A percentile compares a stretch with the other conserved stretches of the same genome.
phyloP scores from a whole-genome alignment of 2,888 invertebrate genomes.

The Periphyllus acericola region DNA sequence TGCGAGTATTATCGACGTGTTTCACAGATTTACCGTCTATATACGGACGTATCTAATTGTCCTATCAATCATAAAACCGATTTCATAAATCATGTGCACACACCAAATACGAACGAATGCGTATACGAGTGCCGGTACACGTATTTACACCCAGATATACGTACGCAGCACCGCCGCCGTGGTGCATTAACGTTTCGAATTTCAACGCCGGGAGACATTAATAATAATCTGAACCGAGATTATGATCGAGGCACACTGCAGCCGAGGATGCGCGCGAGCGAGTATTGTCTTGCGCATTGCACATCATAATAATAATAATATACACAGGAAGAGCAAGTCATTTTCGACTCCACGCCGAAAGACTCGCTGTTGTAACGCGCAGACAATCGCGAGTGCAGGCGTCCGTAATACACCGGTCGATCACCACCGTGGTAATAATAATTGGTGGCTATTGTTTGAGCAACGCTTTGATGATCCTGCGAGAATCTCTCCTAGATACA shows the following conservation, averaged over 20 bases:
- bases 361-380: neutral
- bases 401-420: neutral
- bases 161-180: neutral
- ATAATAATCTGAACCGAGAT: conserved; percentile 15
- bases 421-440: neutral
- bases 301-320: neutral
- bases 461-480: neutral
- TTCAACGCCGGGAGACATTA: conserved; percentile 15
- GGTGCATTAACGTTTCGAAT: conserved; percentile 1
- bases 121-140: neutral
- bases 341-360: neutral
- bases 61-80: neutral
- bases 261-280: neutral
- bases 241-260: neutral
- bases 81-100: conserved; percentile 7
- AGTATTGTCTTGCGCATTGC: neutral
- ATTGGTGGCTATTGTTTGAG: conserved; percentile 9
- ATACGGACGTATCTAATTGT: neutral
- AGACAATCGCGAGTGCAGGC: neutral
- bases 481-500: neutral
- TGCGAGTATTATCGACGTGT: neutral
- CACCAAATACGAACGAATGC: neutral
- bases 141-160: neutral
- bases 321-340: conserved; percentile 25
- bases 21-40: neutral